These are phyloP conservation scores for Periophthalmodon schlosseri DNA, from an alignment of 2,113 vertebrate genomes.

Conservation along the genomic window DNA sequence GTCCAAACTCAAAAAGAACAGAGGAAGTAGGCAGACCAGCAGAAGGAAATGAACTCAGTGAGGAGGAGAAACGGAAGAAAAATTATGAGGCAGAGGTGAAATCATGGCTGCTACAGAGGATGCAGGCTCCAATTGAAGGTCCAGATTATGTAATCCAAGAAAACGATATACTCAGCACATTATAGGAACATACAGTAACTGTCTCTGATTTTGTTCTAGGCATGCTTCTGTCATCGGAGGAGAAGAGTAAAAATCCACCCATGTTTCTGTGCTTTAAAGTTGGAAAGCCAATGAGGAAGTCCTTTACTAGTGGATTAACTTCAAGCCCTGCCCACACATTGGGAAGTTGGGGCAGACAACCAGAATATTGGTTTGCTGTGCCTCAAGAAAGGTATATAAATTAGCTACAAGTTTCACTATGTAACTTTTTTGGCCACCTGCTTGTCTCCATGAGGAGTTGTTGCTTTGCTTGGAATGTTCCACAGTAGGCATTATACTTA, in stretches of 20 bases:
- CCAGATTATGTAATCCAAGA: slow-evolving; percentile 37
- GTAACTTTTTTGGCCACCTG: no score
- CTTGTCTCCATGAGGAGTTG: no score
- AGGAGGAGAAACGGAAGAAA: slow-evolving; percentile 70
- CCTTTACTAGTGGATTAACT: slow-evolving; percentile 83
- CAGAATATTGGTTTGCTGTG: slow-evolving; percentile 98
- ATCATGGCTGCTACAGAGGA: slow-evolving; percentile 91
- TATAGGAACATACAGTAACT: not conserved
- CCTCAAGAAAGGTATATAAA: slow-evolving; percentile 89
- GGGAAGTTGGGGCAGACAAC: slow-evolving; percentile 81
- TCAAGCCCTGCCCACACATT: slow-evolving; percentile 82
- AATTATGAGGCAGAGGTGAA: slow-evolving; percentile 83
- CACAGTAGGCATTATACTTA: no score
- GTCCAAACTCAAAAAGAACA: slow-evolving; percentile 57
- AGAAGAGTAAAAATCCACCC: slow-evolving; percentile 95
- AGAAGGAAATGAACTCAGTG: slow-evolving; percentile 37
- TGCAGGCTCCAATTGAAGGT: slow-evolving; percentile 97
- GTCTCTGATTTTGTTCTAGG: slow-evolving; percentile 73
- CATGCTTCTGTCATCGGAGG: slow-evolving; percentile 92
- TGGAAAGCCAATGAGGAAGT: slow-evolving; percentile 97
- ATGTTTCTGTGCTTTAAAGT: slow-evolving; percentile 99
- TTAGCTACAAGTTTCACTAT: not conserved
- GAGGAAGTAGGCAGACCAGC: slow-evolving; percentile 63
- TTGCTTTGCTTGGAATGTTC: no score
- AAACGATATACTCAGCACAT: not conserved